These are phyloP conservation scores for Lycocorax pyrrhopterus DNA, from an alignment of 2,113 vertebrate genomes.

Conservation along the genomic window DNA sequence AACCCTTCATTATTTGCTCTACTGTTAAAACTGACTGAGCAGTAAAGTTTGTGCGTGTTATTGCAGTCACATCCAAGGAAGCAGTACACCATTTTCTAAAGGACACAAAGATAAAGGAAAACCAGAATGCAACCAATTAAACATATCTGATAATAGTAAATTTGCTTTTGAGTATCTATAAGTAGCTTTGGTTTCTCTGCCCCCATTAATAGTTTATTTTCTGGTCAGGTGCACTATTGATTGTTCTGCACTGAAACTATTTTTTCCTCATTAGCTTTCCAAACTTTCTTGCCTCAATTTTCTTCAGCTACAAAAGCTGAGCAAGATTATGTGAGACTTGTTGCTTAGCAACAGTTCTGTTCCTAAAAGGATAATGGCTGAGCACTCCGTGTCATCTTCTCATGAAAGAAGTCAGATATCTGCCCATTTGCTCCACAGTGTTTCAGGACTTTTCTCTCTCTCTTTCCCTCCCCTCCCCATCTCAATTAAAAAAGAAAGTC, in stretches of 20 bases:
- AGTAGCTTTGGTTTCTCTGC: slow-evolving; percentile 40
- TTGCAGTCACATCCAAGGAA: neutral
- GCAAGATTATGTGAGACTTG: slow-evolving; percentile 60
- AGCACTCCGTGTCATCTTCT: neutral
- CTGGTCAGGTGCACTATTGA: slow-evolving; percentile 69
- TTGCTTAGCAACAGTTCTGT: slow-evolving; percentile 72
- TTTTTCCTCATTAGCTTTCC: slow-evolving; percentile 72
- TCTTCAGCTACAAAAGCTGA: slow-evolving; percentile 61
- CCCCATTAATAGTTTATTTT: slow-evolving; percentile 69
- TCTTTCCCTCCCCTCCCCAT: accelerated
- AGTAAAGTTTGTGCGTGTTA: neutral
- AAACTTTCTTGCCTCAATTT: slow-evolving; percentile 72
- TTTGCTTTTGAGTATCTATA: slow-evolving; percentile 51
- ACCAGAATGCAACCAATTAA: slow-evolving; percentile 42
- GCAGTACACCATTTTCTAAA: neutral
- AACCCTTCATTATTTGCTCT: neutral
- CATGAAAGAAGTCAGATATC: neutral
- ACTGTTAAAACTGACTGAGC: slow-evolving; percentile 6
- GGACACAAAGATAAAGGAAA: neutral
- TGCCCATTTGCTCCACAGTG: neutral
- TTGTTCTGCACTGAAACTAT: slow-evolving; percentile 58
- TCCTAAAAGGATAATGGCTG: slow-evolving; percentile 35
- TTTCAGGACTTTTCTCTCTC: neutral
- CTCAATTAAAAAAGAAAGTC: neutral
- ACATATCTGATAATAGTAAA: slow-evolving; percentile 48